Percentiles rank a stretch among this genome's conserved stretches.
Conservation (phyloP, 2,797 vertebrate species). For the Cheirogaleus major region DNA sequence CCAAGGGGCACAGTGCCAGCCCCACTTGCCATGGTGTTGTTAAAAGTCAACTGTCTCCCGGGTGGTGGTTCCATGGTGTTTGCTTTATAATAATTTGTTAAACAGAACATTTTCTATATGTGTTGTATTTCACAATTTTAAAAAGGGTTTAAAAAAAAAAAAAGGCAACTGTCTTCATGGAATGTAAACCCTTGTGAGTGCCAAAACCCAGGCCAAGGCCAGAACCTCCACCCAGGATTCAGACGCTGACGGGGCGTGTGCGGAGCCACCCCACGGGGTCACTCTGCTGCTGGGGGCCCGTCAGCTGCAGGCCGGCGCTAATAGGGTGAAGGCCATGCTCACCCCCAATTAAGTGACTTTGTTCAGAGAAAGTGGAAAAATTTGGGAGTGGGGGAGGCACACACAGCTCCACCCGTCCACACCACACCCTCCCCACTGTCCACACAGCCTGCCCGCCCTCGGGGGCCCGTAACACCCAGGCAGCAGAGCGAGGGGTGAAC, state of each 20-base stretch:
- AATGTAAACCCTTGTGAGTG: constrained; percentile 52
- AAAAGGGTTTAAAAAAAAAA: neutral
- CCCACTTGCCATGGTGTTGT: neutral
- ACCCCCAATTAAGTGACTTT: neutral
- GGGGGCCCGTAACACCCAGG: neutral
- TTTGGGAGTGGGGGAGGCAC: neutral
- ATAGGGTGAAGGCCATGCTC: neutral
- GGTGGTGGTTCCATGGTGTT: constrained; percentile 24
- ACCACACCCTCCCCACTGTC: accelerated
- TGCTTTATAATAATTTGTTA: constrained; percentile 60
- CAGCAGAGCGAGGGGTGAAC: neutral
- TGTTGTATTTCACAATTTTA: constrained; percentile 53
- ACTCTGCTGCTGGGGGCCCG: neutral
- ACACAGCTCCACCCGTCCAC: no score
- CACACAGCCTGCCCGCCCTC: neutral
- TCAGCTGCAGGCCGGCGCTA: neutral
- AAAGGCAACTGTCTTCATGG: neutral
- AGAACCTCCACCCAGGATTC: constrained; percentile 1
- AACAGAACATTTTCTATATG: constrained; percentile 58
- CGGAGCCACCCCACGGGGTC: neutral
- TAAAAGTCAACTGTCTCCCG: constrained; percentile 35
- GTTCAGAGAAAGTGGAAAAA: neutral
- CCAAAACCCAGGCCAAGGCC: neutral
- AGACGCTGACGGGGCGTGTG: neutral
- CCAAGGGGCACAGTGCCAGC: neutral